Percentiles rank a stretch among this genome's conserved stretches.
phyloP scores from a whole-genome alignment of 2,888 invertebrate genomes.

The Strigamia maritima region DNA sequence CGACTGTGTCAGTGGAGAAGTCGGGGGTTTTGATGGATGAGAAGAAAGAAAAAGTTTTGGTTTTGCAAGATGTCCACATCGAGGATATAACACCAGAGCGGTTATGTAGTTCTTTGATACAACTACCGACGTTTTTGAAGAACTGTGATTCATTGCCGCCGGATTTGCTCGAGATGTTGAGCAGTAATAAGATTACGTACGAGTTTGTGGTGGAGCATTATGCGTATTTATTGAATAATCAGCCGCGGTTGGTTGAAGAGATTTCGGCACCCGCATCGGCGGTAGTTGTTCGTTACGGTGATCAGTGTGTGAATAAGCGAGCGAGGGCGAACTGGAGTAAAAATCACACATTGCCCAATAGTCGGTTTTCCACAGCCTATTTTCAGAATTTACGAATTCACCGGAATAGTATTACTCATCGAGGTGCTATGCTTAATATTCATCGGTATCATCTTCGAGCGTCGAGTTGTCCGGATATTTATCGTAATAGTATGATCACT shows the following conservation, averaged over 20 bases:
- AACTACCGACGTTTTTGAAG: conserved; percentile 76
- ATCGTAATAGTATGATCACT: conserved; percentile 78
- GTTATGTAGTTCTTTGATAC: conserved; percentile 64
- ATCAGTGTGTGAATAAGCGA: too few relatives aligned
- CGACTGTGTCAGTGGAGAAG: conserved; percentile 40
- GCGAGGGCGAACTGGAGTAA: not conserved
- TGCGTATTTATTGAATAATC: conserved; percentile 62
- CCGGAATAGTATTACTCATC: conserved; percentile 63
- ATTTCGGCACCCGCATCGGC: not conserved
- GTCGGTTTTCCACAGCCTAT: conserved; percentile 61
- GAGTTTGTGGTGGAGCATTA: conserved; percentile 71
- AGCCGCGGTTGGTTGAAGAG: not conserved
- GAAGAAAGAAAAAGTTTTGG: not conserved
- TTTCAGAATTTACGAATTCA: conserved; percentile 71
- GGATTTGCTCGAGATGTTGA: conserved; percentile 70
- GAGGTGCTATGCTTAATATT: conserved; percentile 81
- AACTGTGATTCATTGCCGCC: conserved; percentile 72
- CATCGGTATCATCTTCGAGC: conserved; percentile 74
- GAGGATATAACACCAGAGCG: conserved; percentile 44
- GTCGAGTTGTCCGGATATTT: conserved; percentile 87
- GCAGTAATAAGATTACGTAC: conserved; percentile 67
- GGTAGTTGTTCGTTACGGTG: too few relatives aligned
- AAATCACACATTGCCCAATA: conserved; percentile 35
- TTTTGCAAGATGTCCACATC: conserved; percentile 57
- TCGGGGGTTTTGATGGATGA: conserved; percentile 38